Evolutionary conservation across 2,888 invertebrate species (phyloP), one percentile per base, ranked within the genome.

Genomic region (Nineta flava): DNA sequence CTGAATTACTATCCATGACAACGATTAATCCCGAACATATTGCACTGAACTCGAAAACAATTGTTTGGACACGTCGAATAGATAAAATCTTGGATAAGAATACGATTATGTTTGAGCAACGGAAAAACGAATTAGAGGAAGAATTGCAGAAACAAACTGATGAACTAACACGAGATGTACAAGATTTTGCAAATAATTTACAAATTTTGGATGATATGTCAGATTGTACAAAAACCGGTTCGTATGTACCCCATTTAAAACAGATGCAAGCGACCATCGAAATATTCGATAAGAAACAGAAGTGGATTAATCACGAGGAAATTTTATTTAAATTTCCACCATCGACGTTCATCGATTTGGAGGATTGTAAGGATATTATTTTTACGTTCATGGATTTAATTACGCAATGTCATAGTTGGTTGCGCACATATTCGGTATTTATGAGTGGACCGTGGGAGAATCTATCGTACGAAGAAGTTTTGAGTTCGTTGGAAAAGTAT

Each of bases 371-470:
- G 59, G 74, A 76, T 15, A 79, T 76, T 57, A 71, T 85, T 31
- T 70, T 79, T 60, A 83, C 84, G 0, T 86, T 83, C 63, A 76
- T 83, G 49, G 72, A 67, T 35, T 67, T 87, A 3, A 69, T 93
- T 55, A 85, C 83, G 50, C 65, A 75, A 9, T 77, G 81, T 50
- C 71, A 76, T 54, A 74, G 76, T 60, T 92, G 93, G 87, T 79
- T 83, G 62, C 76, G 87, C 47, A 81, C 83, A 57, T 81, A 82
- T 60, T 83, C 79, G 57, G 85, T 88, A 9, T 95, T 93, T 88
- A 79, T 91, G 75, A 87, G 94, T 64, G 95, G 95, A 0, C 83
- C 87, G 2, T 95, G 95, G 65, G 83, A 90, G 63, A 87, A 87
- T 61, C 70, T 94, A 53, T 81, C 87, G 58, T 81, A 83, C 5